Base-by-base conservation (phyloP, 2,113 vertebrate species). In the Chaenocephalus aceratus region DNA sequence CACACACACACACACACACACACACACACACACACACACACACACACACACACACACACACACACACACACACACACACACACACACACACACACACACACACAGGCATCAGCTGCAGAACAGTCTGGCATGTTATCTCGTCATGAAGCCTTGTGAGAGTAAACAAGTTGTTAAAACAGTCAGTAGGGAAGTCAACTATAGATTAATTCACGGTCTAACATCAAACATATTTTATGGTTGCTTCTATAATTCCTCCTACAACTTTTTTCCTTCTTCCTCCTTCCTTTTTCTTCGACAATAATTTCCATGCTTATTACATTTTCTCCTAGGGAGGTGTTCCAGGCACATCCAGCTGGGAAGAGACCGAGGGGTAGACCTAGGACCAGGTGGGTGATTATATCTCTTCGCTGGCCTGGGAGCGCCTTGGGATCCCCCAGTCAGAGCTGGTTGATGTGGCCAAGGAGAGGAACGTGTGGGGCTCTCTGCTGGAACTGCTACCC, bases 281-380 rank as follows among this genome's bases (percentile, higher is more conserved):
- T 44, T 41, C 12, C 21, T 21, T 21, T 21, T 21, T 21, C 21
- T 63, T 30, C 60, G 67, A 48, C 7, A 65, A 21, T 30, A 13
- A 64, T 68, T 45, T 68, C 71, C 75, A 75, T 18, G 45, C 12
- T 60, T 56, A 2, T 51, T 34, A 8, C 21, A 48, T 54, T 46
- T 56, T 49, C 3, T 64, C 26, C 26, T 26, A 26, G 26, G 26
- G 26, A 26, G 26, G 26, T 26, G 26, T 26, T 26, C 26, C 26
- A 26, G 26, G 26, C 26, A 26, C 26, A 2, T 26, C 26, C 26
- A 2, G 26, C 26, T 26, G 26, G 26, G 26, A 26, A 26, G 26
- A 26, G 26, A 26, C 26, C 26, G 26, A 26, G 26, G 26, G 26
- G 26, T 26, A 26, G 26, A 26, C 26, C 26, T 26, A 26, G 26